These are phyloP conservation scores for Hipposideros armiger DNA, from an alignment of 2,113 vertebrate genomes.

Conservation along the genomic window DNA sequence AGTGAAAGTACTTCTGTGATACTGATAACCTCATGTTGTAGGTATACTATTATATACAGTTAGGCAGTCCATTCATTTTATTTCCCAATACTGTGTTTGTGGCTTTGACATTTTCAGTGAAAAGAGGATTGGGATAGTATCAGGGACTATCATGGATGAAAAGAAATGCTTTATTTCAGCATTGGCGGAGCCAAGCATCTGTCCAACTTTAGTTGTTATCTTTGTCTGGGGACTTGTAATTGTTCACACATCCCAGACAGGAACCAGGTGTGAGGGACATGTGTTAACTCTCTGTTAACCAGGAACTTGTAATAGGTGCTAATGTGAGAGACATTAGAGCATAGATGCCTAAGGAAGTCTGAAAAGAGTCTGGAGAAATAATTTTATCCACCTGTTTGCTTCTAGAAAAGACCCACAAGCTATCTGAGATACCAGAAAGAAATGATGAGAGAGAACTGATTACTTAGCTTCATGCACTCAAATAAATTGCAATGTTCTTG, in stretches of 20 bases:
- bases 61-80: conserved; percentile 70
- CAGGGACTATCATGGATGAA: conserved; percentile 81
- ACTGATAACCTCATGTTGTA: background rate
- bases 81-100: conserved; percentile 77
- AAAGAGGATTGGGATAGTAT: conserved; percentile 80
- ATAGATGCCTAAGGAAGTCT: conserved; percentile 20
- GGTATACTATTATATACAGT: fast-evolving
- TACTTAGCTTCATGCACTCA: background rate
- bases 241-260: conserved; percentile 82
- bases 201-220: conserved; percentile 85
- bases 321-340: conserved; percentile 76
- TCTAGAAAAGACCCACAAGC: background rate
- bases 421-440: conserved; percentile 25
- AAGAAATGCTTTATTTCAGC: conserved; percentile 84
- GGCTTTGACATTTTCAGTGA: conserved; percentile 80
- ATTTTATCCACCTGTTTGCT: conserved; percentile 39
- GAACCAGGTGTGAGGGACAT: conserved; percentile 74
- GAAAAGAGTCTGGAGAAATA: conserved; percentile 58
- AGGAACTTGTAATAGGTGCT: conserved; percentile 54
- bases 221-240: conserved; percentile 82
- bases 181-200: conserved; percentile 80
- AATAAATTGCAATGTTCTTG: background rate
- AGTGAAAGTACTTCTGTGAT: background rate
- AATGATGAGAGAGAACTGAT: background rate
- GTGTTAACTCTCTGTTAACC: conserved; percentile 82